Percentiles rank a stretch among this genome's conserved stretches.
Conservation (phyloP, 2,797 vertebrate genomes). For the Merluccius polli region DNA sequence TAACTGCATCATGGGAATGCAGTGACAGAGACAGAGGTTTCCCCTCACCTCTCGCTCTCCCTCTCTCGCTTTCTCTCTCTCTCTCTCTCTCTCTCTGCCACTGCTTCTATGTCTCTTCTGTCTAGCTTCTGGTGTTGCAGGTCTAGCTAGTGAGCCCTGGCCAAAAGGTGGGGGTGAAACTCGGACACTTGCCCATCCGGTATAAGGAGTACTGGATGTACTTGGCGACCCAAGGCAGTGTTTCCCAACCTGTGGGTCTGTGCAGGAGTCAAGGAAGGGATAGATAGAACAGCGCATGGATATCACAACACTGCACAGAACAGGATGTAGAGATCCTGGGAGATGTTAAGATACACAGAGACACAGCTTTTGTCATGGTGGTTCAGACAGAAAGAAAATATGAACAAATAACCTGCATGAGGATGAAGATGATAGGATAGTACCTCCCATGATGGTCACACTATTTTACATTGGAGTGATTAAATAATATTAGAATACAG, state of each 20-base stretch:
- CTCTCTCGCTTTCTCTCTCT: no score
- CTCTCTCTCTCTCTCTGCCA: neutral
- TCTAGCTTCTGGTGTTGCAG: no score
- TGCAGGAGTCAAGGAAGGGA: neutral
- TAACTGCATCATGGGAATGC: no score
- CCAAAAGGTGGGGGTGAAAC: neutral
- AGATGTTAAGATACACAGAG: neutral
- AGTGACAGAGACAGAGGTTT: no score
- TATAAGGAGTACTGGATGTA: no score
- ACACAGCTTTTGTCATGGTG: neutral
- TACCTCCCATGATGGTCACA: neutral
- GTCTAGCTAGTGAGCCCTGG: no score
- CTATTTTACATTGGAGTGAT: neutral
- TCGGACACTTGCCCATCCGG: neutral
- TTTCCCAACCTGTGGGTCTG: neutral
- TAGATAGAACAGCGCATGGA: neutral
- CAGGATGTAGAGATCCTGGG: neutral
- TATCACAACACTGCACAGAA: neutral
- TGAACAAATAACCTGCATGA: neutral
- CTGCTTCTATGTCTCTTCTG: neutral
- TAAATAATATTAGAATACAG: neutral
- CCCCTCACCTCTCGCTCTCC: no score
- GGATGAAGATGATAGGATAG: neutral
- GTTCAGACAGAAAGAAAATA: neutral
- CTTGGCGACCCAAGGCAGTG: no score